Percentiles rank a stretch among this genome's conserved stretches.
phyloP scores from a whole-genome alignment of 2,888 invertebrate species.

The Troilus luridus region DNA sequence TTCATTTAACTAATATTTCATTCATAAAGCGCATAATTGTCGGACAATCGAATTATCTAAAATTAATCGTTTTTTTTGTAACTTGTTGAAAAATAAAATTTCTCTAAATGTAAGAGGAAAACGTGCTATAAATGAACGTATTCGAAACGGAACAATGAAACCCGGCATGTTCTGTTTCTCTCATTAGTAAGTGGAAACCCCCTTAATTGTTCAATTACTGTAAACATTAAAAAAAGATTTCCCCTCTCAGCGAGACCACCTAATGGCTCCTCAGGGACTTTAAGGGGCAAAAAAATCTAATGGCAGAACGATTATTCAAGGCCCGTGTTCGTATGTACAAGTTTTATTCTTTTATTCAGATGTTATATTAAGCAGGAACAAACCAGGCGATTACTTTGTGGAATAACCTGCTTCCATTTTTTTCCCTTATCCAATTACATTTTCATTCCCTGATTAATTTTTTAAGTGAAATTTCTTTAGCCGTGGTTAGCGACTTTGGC shows the following conservation, averaged over 20 bases:
- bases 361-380: conserved; percentile 23
- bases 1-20: neutral
- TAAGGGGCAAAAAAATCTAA: conserved; percentile 21
- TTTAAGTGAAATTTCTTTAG: neutral
- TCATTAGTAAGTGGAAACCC: conserved; percentile 25
- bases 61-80: neutral
- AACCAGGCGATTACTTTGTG: neutral
- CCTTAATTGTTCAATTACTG: conserved; percentile 40
- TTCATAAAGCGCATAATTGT: neutral
- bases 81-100: neutral
- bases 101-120: neutral
- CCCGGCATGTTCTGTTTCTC: conserved; percentile 17
- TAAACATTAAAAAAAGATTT: conserved; percentile 41
- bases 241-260: neutral
- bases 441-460: neutral
- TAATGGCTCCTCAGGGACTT: conserved; percentile 32
- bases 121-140: neutral
- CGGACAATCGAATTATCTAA: no score
- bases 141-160: conserved; percentile 24
- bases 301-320: conserved; percentile 30
- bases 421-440: neutral
- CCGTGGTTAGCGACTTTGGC: no score
- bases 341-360: conserved; percentile 20
- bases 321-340: neutral
- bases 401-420: neutral